phyloP scores from a whole-genome alignment of 2,888 invertebrate genomes.

The Tetragonisca angustula region DNA sequence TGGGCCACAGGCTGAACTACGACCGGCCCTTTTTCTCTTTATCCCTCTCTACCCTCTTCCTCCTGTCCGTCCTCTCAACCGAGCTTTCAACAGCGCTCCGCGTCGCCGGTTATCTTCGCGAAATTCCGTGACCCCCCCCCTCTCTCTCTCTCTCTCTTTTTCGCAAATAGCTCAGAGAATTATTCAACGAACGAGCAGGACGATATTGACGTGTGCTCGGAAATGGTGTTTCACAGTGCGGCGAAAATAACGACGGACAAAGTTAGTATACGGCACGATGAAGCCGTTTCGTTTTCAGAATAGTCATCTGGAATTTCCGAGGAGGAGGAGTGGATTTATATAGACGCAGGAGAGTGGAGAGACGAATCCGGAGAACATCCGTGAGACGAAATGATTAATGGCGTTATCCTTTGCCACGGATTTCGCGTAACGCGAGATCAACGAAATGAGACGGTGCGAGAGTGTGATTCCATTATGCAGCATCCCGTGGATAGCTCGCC shows the following conservation, averaged over 20 bases:
- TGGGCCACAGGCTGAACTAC: slow-evolving; percentile 80
- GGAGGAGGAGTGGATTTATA: too few relatives aligned
- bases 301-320: background rate
- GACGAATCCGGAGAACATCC: slow-evolving; percentile 17
- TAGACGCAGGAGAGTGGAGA: background rate
- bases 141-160: background rate
- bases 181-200: slow-evolving; percentile 8
- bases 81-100: background rate
- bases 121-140: slow-evolving; percentile 28
- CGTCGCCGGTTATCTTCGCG: slow-evolving; percentile 43
- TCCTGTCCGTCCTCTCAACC: slow-evolving; percentile 32
- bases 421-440: slow-evolving; percentile 67
- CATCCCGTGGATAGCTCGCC: slow-evolving; percentile 11
- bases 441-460: slow-evolving; percentile 40
- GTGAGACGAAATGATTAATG: slow-evolving; percentile 67
- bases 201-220: background rate
- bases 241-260: background rate
- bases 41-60: slow-evolving; percentile 32
- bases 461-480: slow-evolving; percentile 51
- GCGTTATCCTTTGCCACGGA: slow-evolving; percentile 47
- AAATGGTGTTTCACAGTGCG: background rate
- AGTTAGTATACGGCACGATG: background rate
- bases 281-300: slow-evolving; percentile 2
- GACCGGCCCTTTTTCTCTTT: slow-evolving; percentile 70
- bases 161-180: slow-evolving; percentile 8